Conservation (phyloP, 2,113 vertebrate genomes). For the Nipponia nippon region DNA sequence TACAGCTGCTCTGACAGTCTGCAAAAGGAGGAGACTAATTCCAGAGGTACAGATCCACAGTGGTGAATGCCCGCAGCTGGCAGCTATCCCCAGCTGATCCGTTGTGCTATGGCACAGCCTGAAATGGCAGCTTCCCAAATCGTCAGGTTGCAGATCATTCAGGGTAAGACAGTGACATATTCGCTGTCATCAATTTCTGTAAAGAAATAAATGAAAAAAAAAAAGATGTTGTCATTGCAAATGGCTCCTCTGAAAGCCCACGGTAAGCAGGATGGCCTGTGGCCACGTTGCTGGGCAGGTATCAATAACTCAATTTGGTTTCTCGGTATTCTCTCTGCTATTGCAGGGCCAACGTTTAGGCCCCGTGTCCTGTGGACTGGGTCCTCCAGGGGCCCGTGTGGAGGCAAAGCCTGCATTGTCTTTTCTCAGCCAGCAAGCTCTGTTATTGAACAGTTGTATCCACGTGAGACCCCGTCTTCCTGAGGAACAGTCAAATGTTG, state of each 20-base stretch:
- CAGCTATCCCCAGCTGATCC: not conserved
- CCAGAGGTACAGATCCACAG: not conserved
- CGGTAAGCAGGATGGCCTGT: not conserved
- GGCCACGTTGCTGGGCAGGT: not conserved
- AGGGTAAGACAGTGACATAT: not conserved
- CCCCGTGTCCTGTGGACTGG: not conserved
- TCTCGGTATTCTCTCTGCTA: not conserved
- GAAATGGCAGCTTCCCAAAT: not conserved
- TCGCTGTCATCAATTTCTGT: not conserved
- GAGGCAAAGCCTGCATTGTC: not conserved
- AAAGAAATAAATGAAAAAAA: not conserved
- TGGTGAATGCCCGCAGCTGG: not conserved
- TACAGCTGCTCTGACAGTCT: not conserved
- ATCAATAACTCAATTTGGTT: not conserved
- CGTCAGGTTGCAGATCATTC: not conserved
- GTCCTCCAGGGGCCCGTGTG: not conserved
- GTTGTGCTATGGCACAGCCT: fast-evolving
- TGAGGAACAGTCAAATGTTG: not conserved
- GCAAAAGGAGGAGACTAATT: not conserved
- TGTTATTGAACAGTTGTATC: not conserved
- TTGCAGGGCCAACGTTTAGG: not conserved
- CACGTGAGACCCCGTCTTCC: not conserved
- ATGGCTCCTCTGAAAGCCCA: not conserved
- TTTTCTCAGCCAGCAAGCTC: not conserved
- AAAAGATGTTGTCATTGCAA: not conserved